These are phyloP conservation scores for Eriosoma lanigerum DNA, from an alignment of 1,140 invertebrate genomes.

Conservation along the genomic window DNA sequence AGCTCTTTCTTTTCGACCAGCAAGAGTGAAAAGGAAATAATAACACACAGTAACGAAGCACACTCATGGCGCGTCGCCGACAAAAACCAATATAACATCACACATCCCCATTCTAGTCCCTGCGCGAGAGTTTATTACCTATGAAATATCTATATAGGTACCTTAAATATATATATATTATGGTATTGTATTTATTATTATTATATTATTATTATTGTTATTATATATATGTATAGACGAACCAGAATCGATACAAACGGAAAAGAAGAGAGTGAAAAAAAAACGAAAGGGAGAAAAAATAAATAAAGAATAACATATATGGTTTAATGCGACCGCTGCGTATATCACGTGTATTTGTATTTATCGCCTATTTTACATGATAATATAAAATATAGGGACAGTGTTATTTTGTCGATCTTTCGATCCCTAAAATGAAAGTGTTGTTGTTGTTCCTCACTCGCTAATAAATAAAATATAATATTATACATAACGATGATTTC, in stretches of 20 bases:
- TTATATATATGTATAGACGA: neutral
- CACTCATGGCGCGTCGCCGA: slow-evolving; percentile 12
- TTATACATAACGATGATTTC: too few species aligned
- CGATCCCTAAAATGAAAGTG: too few species aligned
- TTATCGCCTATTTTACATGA: slow-evolving; percentile 7
- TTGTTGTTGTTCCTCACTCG: too few species aligned
- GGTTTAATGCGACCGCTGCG: slow-evolving; percentile 2
- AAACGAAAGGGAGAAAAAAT: slow-evolving; percentile 34
- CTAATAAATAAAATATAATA: too few species aligned
- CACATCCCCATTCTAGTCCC: neutral
- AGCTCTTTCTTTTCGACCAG: neutral
- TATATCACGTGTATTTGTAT: neutral
- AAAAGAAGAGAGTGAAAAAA: neutral
- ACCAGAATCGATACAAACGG: slow-evolving; percentile 20
- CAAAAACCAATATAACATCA: slow-evolving; percentile 19
- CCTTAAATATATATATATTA: too few species aligned
- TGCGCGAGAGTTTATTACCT: neutral
- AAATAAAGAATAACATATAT: neutral
- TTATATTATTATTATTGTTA: too few species aligned
- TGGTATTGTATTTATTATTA: too few species aligned
- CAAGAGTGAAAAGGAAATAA: slow-evolving; percentile 4
- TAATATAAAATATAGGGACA: neutral
- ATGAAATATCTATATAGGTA: neutral
- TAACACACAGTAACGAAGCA: neutral
- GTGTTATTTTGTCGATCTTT: neutral